Evolutionary conservation across 1,140 invertebrate genomes (phyloP), one percentile per base, ranked within the genome.

Genomic region (Stegodyphus dumicola): DNA sequence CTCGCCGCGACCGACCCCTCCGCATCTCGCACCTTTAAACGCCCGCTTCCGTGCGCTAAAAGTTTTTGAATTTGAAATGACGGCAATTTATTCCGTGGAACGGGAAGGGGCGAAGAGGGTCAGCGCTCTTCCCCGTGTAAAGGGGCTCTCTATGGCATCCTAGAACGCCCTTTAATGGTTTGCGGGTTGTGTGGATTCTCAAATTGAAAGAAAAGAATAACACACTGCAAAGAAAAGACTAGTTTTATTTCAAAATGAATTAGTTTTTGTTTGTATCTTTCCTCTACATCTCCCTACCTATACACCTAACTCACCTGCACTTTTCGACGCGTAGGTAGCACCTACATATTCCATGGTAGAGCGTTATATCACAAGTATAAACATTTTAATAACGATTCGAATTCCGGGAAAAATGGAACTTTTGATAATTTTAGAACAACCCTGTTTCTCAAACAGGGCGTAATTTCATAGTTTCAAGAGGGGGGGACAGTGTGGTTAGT

Each of bases 1-100:
- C 75, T 60, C 75, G 54, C 17, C 60, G 13, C 51, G 6, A 54
- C 52, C 7, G 9, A n/a, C 7, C 75, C 54, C 53, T 75, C 67
- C 52, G 56, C 66, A 4, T 65, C 69, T 86, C 84, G 75, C 75
- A 73, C 84, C 84, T 86, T 65, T 78, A 86, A 86, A 65, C 84
- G 75, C 11, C 56, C 76, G 75, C 76, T 86, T 78, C 69, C 84
- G 84, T 86, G 84, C 84, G 56, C 75, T 78, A 78, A 86, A 86
- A 86, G 84, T 86, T 86, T 86, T 78, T 86, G 84, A 86, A 86
- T 86, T 86, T 73, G 84, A 86, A 86, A 86, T 86, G 84, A 86
- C 84, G 84, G 76, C 84, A 78, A 86, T 86, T 86, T 78, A 86
- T 86, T 73, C 84, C 75, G 18, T 64, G 18, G 6, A 18, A 54